phyloP scores from a whole-genome alignment of 2,888 invertebrate species.

The Drosophila dives region DNA sequence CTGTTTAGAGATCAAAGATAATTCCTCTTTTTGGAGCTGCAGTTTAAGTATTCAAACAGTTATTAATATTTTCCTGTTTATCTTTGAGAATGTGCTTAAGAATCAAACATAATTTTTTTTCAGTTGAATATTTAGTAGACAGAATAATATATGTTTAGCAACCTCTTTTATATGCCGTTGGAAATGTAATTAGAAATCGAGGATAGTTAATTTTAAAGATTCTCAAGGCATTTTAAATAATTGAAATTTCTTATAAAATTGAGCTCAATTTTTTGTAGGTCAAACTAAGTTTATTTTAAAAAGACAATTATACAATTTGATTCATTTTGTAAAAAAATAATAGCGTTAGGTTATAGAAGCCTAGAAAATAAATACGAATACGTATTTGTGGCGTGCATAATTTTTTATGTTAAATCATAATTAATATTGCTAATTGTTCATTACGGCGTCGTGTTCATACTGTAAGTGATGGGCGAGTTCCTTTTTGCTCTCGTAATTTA shows the following conservation, averaged over 20 bases:
- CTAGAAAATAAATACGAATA: slow-evolving; percentile 2
- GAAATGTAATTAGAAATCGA: background rate
- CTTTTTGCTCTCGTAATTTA: slow-evolving; percentile 74
- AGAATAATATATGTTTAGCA: background rate
- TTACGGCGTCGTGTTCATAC: slow-evolving; percentile 77
- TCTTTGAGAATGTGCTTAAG: background rate
- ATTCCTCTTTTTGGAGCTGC: background rate
- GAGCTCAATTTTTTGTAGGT: background rate
- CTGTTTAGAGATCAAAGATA: background rate
- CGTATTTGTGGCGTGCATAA: background rate
- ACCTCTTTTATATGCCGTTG: background rate
- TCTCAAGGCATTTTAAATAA: background rate
- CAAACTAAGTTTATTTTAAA: slow-evolving; percentile 34
- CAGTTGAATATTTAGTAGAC: background rate
- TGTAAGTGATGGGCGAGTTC: slow-evolving; percentile 78
- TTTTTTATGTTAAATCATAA: background rate
- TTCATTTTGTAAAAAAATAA: slow-evolving; percentile 7
- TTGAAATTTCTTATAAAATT: background rate
- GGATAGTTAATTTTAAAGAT: background rate
- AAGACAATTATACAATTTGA: slow-evolving; percentile 6
- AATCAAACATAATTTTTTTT: background rate
- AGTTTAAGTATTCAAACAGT: background rate
- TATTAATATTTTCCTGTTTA: background rate
- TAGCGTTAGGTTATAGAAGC: slow-evolving; percentile 15
- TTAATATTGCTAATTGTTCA: slow-evolving; percentile 54